Evolutionary conservation across 2,797 vertebrate species (phyloP), one percentile per base, ranked within the genome.

Genomic region (Nyctibius grandis): DNA sequence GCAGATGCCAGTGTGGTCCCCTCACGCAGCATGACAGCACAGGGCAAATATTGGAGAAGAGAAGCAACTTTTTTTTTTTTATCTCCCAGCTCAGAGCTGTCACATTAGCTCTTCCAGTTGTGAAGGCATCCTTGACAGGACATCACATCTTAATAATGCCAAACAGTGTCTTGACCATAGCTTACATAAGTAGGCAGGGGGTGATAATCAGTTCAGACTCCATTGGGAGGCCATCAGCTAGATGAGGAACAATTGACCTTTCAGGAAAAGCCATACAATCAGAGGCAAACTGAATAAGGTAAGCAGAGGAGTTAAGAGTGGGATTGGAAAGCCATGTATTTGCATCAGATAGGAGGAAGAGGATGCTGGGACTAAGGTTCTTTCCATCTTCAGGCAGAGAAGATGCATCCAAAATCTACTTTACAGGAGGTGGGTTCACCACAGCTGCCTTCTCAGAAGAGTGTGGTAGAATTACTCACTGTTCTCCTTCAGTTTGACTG

Each of bases 91-190:
- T 94, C 59, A 72, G 79, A 92, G 47, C 74, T 96, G 91, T 96
- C 91, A 90, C 36, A 14, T 83, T 50, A 64, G 17, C 36, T 91
- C 65, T 74, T 91, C 44, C 50, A 73, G 26, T 79, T 91, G 60
- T 81, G 72, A 76, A 83, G 61, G 64, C 75, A 67, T 76, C 42
- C 50, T 64, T 80, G 76, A 83, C 63, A 87, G 60, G 48, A 57
- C 28, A 28, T 76, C 61, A 22, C 65, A 59, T 94, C 91, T 97
- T 95, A 91, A 87, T 92, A 88, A 92, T 73, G 85, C 57, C 80
- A 94, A 85, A 28, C 29, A 61, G 53, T 26, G 28, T 89, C 80
- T 88, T 77, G 70, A 73, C 82, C 70, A 11, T 19, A 79, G 47
- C 64, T 95, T 77, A 47, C 56, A 7, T 63, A 75, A 90, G 80